Evolutionary conservation across 2,797 vertebrate species (phyloP), one percentile per base, ranked within the genome.

Genomic region (Syngnathus acus): DNA sequence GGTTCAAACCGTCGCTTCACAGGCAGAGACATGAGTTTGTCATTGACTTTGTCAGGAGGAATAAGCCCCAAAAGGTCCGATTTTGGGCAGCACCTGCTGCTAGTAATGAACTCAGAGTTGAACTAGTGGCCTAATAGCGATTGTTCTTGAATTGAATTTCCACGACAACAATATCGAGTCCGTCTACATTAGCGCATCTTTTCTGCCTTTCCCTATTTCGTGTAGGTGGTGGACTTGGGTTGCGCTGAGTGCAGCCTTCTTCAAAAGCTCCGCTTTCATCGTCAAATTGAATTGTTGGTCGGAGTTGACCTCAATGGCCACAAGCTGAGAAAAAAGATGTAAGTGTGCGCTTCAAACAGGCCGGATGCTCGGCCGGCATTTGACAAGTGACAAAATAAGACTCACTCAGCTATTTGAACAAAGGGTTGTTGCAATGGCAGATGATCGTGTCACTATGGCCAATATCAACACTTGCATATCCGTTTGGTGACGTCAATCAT

Each of bases 221-320:
- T 13, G 0, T 19, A 98, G 97, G 93, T 98, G 74, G 89, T 90
- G 65, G 97, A 99, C 77, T 77, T 99, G 74, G 97, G 97, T 9
- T 99, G 96, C 80, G 82, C 87, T 13, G 91, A 94, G 8, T 93
- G 94, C 70, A 72, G 59, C 0, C 92, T 98, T 38, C 86, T 99
- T 2, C 82, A 88, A 72, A 92, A 83, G 74, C 90, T 99, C 9
- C 93, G 87, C 86, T 94, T 92, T 79, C 91, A 89, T 73, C 89
- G 82, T 38, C 91, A 90, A 63, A 79, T 95, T 62, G 89, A 96
- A 60, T 79, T 92, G 51, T 90, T 99, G 75, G 92, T 90, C 65
- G 97, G 96, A 68, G 77, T 99, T 64, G 95, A 98, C 84, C 84
- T 90, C 54, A 80, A 92, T 75, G 82, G 83, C 9, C 74, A 72